Evolutionary conservation across 2,888 invertebrate species (phyloP).

Genomic region (Tortrix viridana): DNA sequence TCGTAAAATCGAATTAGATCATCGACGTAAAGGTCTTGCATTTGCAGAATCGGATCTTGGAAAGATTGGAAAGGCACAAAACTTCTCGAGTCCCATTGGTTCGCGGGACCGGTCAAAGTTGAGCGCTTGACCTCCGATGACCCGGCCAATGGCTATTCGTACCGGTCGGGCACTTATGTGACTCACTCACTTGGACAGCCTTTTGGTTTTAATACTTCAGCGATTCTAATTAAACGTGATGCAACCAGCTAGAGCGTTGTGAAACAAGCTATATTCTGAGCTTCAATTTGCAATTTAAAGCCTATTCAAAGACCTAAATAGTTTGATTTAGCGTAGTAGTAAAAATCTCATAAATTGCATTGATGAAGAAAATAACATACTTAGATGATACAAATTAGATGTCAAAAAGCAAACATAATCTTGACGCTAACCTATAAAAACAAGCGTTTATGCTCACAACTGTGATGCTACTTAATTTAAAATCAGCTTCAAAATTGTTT

Average conservation of each 20-base stretch:
- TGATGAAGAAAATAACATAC: too few species aligned
- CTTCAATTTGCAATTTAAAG: neutral
- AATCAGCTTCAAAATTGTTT: slow-evolving; percentile 26
- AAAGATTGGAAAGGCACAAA: slow-evolving; percentile 32
- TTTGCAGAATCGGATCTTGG: slow-evolving; percentile 8
- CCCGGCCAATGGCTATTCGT: slow-evolving; percentile 57
- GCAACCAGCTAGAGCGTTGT: slow-evolving; percentile 5
- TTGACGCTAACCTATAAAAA: neutral
- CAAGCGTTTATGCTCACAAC: slow-evolving; percentile 16
- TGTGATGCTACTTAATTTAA: slow-evolving; percentile 27
- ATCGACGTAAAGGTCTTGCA: neutral
- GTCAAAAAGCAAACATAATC: too few species aligned
- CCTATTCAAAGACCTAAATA: too few species aligned
- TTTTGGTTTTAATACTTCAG: slow-evolving; percentile 25
- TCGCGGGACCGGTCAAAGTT: slow-evolving; percentile 70
- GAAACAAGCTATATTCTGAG: neutral
- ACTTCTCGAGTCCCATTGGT: slow-evolving; percentile 47
- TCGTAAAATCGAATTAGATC: slow-evolving; percentile 11
- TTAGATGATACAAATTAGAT: neutral
- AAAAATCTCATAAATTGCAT: too few species aligned
- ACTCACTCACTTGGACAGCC: slow-evolving; percentile 46
- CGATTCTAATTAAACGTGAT: slow-evolving; percentile 26
- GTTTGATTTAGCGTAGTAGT: too few species aligned
- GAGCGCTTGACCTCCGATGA: slow-evolving; percentile 72
- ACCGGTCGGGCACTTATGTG: slow-evolving; percentile 52